A percentile compares a stretch with the other conserved stretches of the same genome.
Conservation (phyloP, 2,888 invertebrate genomes). For the Phania funesta region DNA sequence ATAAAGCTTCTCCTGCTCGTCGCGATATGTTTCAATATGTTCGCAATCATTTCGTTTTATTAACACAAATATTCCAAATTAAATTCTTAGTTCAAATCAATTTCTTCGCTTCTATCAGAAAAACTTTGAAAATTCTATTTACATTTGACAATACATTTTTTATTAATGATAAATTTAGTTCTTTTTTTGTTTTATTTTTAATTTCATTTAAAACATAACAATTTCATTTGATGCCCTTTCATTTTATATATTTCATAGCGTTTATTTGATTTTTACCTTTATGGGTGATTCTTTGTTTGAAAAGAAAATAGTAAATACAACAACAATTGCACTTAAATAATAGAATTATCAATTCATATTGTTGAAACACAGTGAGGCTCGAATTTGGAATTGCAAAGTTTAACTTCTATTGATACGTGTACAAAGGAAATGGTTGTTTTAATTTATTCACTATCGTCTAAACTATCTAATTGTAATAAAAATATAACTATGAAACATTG, state of each 20-base stretch:
- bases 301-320: conserved; percentile 34
- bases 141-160: conserved; percentile 41
- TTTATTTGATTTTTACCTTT: conserved; percentile 41
- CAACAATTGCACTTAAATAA: not conserved
- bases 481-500: conserved; percentile 38
- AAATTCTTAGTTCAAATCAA: conserved; percentile 7
- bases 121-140: conserved; percentile 43
- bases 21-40: too few relatives aligned
- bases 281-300: conserved; percentile 36
- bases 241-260: conserved; percentile 3
- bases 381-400: conserved; percentile 40
- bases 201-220: conserved; percentile 52
- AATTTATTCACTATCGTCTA: conserved; percentile 55
- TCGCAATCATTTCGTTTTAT: conserved; percentile 18
- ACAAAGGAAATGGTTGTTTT: conserved; percentile 49
- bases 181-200: not conserved
- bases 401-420: conserved; percentile 53
- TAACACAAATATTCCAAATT: conserved; percentile 23
- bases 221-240: conserved; percentile 25
- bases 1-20: too few relatives aligned
- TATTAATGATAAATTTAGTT: not conserved
- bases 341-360: not conserved
- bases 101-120: conserved; percentile 32
- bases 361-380: not conserved
- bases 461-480: conserved; percentile 50